Percentiles rank a stretch among this genome's conserved stretches.
phyloP scores from a whole-genome alignment of 1,140 invertebrate genomes.

The Tenebrio molitor region DNA sequence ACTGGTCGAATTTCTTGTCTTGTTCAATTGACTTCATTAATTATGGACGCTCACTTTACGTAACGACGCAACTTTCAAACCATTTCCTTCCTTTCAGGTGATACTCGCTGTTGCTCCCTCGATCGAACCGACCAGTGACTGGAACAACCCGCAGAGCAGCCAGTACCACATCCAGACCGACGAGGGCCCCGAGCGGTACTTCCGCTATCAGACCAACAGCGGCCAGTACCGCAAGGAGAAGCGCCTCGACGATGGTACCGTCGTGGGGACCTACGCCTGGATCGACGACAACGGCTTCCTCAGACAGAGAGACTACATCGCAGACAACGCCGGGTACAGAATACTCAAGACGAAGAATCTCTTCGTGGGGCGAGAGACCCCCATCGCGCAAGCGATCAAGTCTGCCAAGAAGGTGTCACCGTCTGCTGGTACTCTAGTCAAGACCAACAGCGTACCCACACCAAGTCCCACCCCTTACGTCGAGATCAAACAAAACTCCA shows the following conservation, averaged over 20 bases:
- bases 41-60: too few species aligned
- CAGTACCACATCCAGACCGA: conserved; percentile 95
- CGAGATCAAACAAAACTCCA: conserved; percentile 56
- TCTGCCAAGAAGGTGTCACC: conserved; percentile 79
- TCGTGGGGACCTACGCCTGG: conserved; percentile 85
- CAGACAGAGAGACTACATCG: conserved; percentile 88
- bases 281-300: conserved; percentile 86
- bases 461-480: conserved; percentile 47
- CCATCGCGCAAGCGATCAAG: conserved; percentile 77
- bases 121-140: conserved; percentile 65
- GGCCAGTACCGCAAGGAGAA: conserved; percentile 92
- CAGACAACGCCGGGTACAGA: conserved; percentile 83
- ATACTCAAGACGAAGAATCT: conserved; percentile 86
- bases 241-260: conserved; percentile 84
- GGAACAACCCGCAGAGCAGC: conserved; percentile 71
- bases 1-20: too few species aligned
- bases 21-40: too few species aligned
- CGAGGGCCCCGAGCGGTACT: conserved; percentile 87
- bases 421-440: conserved; percentile 72
- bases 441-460: conserved; percentile 44
- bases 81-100: conserved; percentile 50
- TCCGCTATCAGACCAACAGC: conserved; percentile 88
- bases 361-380: conserved; percentile 78
- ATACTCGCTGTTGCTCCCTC: conserved; percentile 41
- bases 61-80: not conserved